Base-by-base conservation (phyloP, 2,113 vertebrate genomes). In the Daboia siamensis region DNA sequence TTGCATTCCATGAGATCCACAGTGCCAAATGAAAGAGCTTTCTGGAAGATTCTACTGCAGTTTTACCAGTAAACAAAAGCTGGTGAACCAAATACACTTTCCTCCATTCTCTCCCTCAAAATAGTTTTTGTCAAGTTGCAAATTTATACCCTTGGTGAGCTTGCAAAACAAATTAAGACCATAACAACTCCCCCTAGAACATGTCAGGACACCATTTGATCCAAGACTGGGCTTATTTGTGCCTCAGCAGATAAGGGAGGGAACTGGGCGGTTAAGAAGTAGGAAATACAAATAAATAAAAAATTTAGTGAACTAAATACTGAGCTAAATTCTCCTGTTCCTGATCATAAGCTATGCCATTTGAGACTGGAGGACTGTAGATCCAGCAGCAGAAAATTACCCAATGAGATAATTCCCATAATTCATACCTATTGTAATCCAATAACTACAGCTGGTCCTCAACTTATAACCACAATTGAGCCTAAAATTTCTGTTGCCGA, bases 1-100 rank as follows among this genome's bases (percentile, higher is more conserved):
- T 69, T 86, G 39, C 23, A 59, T 93, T 94, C 92, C 74, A 24
- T 44, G 91, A 61, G 74, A 56, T 88, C 33, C 91, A 46, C 33
- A 46, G 21, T 39, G 26, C 86, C 86, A 88, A 80, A 88, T 11
- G 55, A 56, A 51, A 88, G 33, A n/a, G 23, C 56, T 29, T 61
- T 86, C 56, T 90, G 88, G 56, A 86, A 86, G 74, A 90, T 90
- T 86, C 80, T 4, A 64, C 92, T 93, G 56, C 90, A 69, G 92
- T 86, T 88, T 93, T 92, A 93, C 29, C 56, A 52, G 15, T 89
- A 93, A 92, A 57, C 88, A 0, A 0, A 51, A 87, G 54, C 6
- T 15, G 69, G 64, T 86, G 29, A n/a, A 33, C 17, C 51, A 48
- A 86, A 48, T n/a, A 17, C 8, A 33, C n/a, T 39, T 51, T 39